Evolutionary conservation across 23 tunicate genomes (phyloP), one percentile per base, ranked within the genome.

Genomic region (Botrylloides violaceus): DNA sequence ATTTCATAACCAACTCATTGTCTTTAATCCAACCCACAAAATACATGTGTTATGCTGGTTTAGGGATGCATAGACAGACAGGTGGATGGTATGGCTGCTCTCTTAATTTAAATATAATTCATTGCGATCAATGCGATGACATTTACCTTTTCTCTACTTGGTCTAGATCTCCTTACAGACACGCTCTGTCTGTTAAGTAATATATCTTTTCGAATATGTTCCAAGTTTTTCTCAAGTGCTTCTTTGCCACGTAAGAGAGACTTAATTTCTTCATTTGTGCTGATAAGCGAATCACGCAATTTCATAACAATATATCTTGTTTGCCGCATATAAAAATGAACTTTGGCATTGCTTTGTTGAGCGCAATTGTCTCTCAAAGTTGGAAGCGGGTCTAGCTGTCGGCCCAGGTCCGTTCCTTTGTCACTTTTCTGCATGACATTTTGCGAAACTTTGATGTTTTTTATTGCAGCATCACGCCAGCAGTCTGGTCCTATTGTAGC

Each of bases 221-320:
- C 95, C 78, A 87, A 72, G 18, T 87, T 72, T 37, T 80, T 78
- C 38, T 95, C 95, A 34, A 95, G 62, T 9, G 92, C 86, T 78
- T 87, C 95, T 79, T 95, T 95, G 28, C 81, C 80, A 34, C 80
- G 65, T 49, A 95, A 71, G 0, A 95, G 73, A 19, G 86, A 82
- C 56, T 95, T 95, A n/a, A 95, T 95, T 87, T 84, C 92, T 82
- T 87, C 99, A 75, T 95, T 95, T 38, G 89, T 87, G 21, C 77
- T 78, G 5, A 79, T 26, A 28, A 95, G 68, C 50, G 74, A 81
- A 36, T 95, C 99, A 25, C 99, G 80, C 58, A 95, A 53, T 50
- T 83, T 79, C 4, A 75, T 76, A 24, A 87, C 99, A 3, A 95
- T 94, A 19, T 36, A 73, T 61, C 99, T 57, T 38, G 89, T 83